Conservation (phyloP, 2,888 invertebrate species). For the Nephrotoma flavescens region DNA sequence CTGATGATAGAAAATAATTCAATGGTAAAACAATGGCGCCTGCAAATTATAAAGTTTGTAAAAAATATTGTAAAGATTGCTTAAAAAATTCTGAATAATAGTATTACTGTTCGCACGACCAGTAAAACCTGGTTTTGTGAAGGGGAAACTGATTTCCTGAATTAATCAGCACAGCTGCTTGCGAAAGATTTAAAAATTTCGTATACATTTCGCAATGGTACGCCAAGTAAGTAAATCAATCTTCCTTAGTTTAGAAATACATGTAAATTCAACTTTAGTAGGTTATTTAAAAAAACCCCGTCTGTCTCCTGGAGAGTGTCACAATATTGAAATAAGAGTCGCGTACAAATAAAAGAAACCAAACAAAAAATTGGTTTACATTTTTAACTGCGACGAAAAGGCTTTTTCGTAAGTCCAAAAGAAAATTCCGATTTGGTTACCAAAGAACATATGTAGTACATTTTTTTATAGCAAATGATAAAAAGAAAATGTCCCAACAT, state of each 20-base stretch:
- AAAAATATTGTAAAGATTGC: not conserved
- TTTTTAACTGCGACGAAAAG: not conserved
- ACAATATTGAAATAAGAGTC: not conserved
- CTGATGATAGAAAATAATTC: not conserved
- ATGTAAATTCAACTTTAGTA: not conserved
- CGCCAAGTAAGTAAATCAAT: not conserved
- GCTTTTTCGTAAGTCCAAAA: too few relatives aligned
- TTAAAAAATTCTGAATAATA: not conserved
- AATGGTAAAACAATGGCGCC: not conserved
- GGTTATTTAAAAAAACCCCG: not conserved
- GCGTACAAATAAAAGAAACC: not conserved
- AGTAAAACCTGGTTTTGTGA: not conserved
- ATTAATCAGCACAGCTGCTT: too few relatives aligned
- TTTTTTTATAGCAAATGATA: not conserved
- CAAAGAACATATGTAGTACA: not conserved
- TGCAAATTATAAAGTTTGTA: not conserved
- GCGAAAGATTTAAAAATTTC: not conserved
- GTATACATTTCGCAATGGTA: not conserved
- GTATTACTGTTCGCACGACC: not conserved
- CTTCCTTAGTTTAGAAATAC: not conserved
- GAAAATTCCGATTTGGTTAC: not conserved
- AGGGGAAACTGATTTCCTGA: too few relatives aligned
- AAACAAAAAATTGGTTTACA: not conserved
- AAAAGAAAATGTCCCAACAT: not conserved
- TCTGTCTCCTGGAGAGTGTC: not conserved